phyloP scores from a whole-genome alignment of 2,888 invertebrate species.

The Erebia ligea region DNA sequence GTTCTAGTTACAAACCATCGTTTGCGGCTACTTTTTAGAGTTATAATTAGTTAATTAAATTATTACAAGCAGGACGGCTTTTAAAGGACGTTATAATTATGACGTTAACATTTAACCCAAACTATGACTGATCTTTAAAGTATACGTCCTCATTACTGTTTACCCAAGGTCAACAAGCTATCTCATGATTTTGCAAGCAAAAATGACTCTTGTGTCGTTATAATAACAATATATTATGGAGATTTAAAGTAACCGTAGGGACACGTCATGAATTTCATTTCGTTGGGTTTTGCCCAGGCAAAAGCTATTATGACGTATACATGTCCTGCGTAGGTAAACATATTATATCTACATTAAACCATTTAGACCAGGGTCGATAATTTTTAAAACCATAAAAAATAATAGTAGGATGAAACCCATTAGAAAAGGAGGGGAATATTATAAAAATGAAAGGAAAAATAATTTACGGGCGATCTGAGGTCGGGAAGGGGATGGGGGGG shows the following conservation, averaged over 20 bases:
- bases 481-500: no score
- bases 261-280: conserved; percentile 29
- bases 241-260: conserved; percentile 10
- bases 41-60: not conserved
- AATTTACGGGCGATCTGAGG: no score
- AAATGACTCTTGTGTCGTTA: conserved; percentile 7
- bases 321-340: conserved; percentile 14
- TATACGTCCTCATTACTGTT: conserved; percentile 23
- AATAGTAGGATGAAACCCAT: no score
- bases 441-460: no score
- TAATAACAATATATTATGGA: not conserved
- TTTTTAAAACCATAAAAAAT: no score
- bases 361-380: no score
- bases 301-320: conserved; percentile 20
- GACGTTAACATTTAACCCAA: conserved; percentile 20
- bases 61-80: not conserved
- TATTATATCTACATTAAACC: not conserved
- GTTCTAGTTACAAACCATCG: no score
- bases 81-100: conserved; percentile 17
- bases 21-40: no score
- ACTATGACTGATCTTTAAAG: conserved; percentile 25
- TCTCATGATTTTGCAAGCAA: not conserved
- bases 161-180: conserved; percentile 18
- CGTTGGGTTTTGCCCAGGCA: conserved; percentile 30
- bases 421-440: no score